Evolutionary conservation across 2,113 vertebrate species (phyloP).

Genomic region (Ariopsis seemanni): DNA sequence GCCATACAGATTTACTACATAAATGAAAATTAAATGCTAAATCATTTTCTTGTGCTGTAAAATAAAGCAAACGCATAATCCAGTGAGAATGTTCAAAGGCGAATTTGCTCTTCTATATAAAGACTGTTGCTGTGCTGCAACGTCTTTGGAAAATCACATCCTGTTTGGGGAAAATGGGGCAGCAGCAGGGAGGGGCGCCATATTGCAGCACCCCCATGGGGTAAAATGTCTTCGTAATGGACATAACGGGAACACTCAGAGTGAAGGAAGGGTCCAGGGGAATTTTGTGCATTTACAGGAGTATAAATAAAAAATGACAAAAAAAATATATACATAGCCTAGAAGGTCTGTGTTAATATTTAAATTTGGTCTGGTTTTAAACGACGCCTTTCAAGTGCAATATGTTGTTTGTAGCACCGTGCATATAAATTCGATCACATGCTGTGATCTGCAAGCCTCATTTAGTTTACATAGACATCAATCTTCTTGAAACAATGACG

Average conservation of each 20-base stretch:
- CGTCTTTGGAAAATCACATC: background rate
- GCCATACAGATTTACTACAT: background rate
- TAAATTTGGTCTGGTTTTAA: background rate
- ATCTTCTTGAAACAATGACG: background rate
- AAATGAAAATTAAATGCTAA: constrained; percentile 3
- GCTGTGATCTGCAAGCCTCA: background rate
- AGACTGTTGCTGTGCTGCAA: background rate
- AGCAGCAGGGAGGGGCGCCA: background rate
- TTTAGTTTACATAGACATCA: constrained; percentile 11
- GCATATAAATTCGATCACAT: background rate
- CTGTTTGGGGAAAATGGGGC: constrained; percentile 18
- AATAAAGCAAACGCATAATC: background rate
- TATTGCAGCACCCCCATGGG: constrained; percentile 25
- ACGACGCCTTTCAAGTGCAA: background rate
- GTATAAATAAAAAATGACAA: constrained; percentile 27
- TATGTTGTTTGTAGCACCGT: background rate
- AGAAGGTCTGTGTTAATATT: constrained; percentile 22
- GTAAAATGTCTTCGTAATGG: constrained; percentile 17
- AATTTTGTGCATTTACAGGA: constrained; percentile 22
- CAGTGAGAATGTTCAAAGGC: too few relatives aligned
- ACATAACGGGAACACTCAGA: constrained; percentile 19
- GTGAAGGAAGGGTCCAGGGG: constrained; percentile 6
- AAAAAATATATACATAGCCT: constrained; percentile 4
- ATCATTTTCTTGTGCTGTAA: background rate
- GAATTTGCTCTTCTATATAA: background rate